These are phyloP conservation scores for Onychorhynchus coronatus DNA, from an alignment of 2,113 vertebrate species.

Conservation along the genomic window DNA sequence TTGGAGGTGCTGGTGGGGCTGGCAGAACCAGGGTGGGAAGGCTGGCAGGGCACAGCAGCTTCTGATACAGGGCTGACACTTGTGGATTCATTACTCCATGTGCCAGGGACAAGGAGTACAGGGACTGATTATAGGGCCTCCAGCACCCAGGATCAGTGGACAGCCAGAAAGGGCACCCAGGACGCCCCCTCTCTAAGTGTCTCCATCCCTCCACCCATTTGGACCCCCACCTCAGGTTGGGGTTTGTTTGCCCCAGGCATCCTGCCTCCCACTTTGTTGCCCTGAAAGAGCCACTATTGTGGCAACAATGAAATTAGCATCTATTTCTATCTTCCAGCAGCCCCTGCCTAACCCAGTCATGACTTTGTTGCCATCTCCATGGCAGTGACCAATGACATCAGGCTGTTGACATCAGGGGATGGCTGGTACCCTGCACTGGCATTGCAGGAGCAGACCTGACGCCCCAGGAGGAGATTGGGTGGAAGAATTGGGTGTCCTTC, in stretches of 20 bases:
- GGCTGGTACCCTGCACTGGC: neutral
- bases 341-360: neutral
- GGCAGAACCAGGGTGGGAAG: neutral
- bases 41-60: neutral
- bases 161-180: neutral
- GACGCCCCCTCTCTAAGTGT: neutral
- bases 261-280: neutral
- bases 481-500: neutral
- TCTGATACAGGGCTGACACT: neutral
- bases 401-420: neutral
- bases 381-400: neutral
- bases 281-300: neutral
- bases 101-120: neutral
- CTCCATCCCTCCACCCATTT: neutral
- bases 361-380: neutral
- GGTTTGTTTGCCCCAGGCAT: neutral
- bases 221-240: neutral
- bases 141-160: neutral
- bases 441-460: neutral
- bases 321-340: neutral
- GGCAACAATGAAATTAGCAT: neutral
- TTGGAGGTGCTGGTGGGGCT: neutral
- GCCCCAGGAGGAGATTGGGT: neutral
- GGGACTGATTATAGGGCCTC: fast-evolving
- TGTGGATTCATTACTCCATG: neutral